Percentiles rank a stretch among this genome's conserved stretches.
These are phyloP conservation scores for Idris sp. DNA, from an alignment of 1,140 invertebrate genomes.

Conservation along the genomic window DNA sequence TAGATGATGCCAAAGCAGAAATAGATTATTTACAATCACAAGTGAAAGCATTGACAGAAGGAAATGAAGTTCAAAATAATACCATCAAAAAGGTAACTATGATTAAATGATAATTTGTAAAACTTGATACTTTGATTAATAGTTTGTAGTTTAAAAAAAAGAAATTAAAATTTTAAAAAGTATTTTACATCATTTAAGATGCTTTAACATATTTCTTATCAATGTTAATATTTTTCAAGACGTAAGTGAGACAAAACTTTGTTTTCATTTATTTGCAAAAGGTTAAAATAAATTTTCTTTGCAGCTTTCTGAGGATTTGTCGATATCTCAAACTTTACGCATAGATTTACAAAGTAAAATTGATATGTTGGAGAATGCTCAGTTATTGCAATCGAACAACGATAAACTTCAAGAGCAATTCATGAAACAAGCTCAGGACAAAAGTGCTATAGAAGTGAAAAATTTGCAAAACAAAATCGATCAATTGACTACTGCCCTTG, in stretches of 20 bases:
- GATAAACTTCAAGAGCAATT: constrained; percentile 72
- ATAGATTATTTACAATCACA: constrained; percentile 68
- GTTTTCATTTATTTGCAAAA: no score
- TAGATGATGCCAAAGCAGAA: constrained; percentile 72
- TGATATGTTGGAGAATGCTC: constrained; percentile 66
- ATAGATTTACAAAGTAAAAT: constrained; percentile 72
- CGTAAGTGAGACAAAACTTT: constrained; percentile 1
- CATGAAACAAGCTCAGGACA: constrained; percentile 72
- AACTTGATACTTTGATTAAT: no score
- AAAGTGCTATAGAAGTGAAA: constrained; percentile 69
- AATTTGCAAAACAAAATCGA: constrained; percentile 74
- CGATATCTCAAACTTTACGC: constrained; percentile 63
- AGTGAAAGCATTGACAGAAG: constrained; percentile 66
- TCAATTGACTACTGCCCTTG: constrained; percentile 66
- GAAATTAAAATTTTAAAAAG: no score
- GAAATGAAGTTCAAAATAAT: constrained; percentile 68
- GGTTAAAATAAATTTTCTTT: not conserved
- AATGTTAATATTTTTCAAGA: no score
- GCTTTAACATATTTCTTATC: no score
- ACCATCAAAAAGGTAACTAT: constrained; percentile 70
- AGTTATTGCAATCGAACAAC: constrained; percentile 48
- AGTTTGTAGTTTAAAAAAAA: no score
- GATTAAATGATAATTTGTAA: no score
- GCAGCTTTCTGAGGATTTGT: constrained; percentile 68
- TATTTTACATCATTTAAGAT: no score